These are phyloP conservation scores for Myotis myotis DNA, from an alignment of 2,797 vertebrate genomes.

Conservation along the genomic window DNA sequence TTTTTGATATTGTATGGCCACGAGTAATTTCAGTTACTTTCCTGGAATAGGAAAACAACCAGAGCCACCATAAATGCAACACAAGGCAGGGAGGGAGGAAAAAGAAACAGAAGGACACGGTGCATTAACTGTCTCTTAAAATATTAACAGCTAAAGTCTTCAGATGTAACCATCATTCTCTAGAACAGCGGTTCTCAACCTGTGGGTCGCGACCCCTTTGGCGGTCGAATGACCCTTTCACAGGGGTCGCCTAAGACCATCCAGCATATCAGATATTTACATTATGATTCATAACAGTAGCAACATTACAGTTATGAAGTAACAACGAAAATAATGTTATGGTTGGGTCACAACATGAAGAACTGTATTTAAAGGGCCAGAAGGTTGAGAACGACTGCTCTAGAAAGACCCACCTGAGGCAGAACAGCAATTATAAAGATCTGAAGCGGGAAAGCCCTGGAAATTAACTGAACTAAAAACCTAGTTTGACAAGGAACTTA, in stretches of 20 bases:
- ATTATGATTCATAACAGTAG: too few species aligned
- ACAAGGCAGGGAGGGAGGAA: not conserved
- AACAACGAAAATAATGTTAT: too few species aligned
- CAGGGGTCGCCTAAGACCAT: too few species aligned
- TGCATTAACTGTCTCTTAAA: not conserved
- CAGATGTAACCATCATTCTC: not conserved
- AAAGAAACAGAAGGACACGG: not conserved
- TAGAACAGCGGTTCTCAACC: not conserved
- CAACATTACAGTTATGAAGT: too few species aligned
- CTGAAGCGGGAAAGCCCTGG: not conserved
- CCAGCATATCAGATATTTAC: too few species aligned
- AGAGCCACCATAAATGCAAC: not conserved
- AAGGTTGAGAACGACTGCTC: not conserved
- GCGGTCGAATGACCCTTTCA: too few species aligned
- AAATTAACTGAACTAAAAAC: not conserved
- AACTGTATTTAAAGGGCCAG: too few species aligned
- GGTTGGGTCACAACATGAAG: too few species aligned
- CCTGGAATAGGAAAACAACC: not conserved
- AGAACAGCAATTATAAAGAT: not conserved
- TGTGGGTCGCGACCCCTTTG: too few species aligned
- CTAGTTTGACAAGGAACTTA: not conserved
- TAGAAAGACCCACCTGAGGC: not conserved
- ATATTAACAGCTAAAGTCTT: not conserved
- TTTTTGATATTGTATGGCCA: not conserved
- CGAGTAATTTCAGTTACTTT: not conserved